These are phyloP conservation scores for Marronus borbonicus DNA, from an alignment of 2,888 invertebrate genomes.

Conservation along the genomic window DNA sequence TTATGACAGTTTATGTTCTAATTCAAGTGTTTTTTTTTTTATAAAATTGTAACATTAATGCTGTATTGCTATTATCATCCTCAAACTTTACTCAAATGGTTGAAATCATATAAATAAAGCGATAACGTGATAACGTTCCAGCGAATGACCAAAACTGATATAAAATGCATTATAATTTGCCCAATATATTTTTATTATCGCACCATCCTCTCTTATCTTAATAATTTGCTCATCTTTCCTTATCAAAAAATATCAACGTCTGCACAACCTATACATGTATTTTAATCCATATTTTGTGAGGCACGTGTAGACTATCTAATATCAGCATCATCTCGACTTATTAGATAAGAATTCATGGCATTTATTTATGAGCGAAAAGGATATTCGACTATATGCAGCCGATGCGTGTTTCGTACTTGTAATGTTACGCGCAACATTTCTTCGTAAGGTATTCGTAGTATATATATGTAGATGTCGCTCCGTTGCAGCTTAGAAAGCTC, in stretches of 20 bases:
- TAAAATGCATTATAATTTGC: constrained; percentile 1
- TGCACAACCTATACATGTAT: not conserved
- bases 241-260: not conserved
- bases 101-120: no score
- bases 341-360: not conserved
- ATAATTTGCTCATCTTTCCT: not conserved
- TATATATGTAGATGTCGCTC: constrained; percentile 11
- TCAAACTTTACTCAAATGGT: no score
- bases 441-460: not conserved
- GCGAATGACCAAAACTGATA: not conserved
- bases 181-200: constrained; percentile 5
- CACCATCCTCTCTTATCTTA: not conserved
- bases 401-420: no score
- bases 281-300: not conserved
- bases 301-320: constrained; percentile 2
- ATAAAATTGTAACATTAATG: no score
- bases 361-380: no score
- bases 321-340: not conserved
- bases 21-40: no score
- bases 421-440: no score
- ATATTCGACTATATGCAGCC: no score
- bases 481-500: not conserved
- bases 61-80: no score
- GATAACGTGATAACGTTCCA: not conserved
- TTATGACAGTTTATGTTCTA: no score